These are phyloP conservation scores for Aporophyla nigra DNA, from an alignment of 2,888 invertebrate species.

Conservation along the genomic window DNA sequence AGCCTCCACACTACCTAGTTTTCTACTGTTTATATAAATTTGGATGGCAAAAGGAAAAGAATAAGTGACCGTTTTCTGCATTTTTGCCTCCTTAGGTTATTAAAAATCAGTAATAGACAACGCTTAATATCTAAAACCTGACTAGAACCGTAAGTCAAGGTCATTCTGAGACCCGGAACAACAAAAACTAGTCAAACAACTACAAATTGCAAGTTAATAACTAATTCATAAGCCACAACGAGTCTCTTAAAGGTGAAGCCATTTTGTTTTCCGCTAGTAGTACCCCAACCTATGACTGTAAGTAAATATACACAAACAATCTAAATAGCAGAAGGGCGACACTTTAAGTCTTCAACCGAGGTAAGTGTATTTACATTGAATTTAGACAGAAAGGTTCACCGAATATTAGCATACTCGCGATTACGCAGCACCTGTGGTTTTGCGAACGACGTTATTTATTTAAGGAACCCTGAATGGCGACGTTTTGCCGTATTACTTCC, in stretches of 20 bases:
- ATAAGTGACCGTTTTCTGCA: background rate
- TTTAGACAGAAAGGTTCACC: slow-evolving; percentile 29
- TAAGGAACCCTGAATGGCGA: slow-evolving; percentile 22
- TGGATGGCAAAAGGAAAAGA: background rate
- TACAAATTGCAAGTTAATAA: background rate
- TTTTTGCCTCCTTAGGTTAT: background rate
- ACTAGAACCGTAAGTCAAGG: slow-evolving; percentile 18
- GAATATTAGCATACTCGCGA: slow-evolving; percentile 56
- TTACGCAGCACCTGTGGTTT: slow-evolving; percentile 51
- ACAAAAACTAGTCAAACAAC: slow-evolving; percentile 6
- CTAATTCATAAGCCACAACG: background rate
- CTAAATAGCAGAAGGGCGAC: slow-evolving; percentile 23
- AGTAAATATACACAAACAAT: slow-evolving; percentile 10
- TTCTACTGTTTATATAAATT: background rate
- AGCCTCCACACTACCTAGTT: background rate
- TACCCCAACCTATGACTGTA: background rate
- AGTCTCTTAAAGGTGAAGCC: background rate
- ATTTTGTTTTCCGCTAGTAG: background rate
- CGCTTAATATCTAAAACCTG: background rate
- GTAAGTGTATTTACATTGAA: slow-evolving; percentile 30
- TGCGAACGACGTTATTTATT: slow-evolving; percentile 36
- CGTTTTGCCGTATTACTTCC: slow-evolving; percentile 33
- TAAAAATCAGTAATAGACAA: background rate
- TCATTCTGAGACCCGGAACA: background rate
- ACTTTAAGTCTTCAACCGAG: slow-evolving; percentile 5